phyloP scores from a whole-genome alignment of 2,797 vertebrate genomes.

The Falco novaeseelandiae region DNA sequence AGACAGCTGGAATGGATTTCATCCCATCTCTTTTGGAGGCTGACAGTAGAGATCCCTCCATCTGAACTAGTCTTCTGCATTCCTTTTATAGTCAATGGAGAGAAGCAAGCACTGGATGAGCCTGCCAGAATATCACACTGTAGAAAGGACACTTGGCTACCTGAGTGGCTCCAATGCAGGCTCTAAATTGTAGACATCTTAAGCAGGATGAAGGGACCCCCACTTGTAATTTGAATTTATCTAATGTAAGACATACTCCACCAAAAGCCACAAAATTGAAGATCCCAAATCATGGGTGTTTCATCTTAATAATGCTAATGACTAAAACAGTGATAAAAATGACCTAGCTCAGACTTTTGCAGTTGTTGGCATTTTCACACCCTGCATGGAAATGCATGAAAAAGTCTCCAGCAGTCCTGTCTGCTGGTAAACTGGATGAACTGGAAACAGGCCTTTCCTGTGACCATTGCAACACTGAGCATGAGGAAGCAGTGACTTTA shows the following conservation, averaged over 20 bases:
- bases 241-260: not conserved
- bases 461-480: not conserved
- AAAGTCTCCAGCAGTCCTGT: not conserved
- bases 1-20: not conserved
- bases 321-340: not conserved
- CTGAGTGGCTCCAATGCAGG: not conserved
- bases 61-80: not conserved
- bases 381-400: not conserved
- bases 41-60: not conserved
- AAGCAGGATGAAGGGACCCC: not conserved
- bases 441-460: not conserved
- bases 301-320: not conserved
- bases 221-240: not conserved
- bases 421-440: not conserved
- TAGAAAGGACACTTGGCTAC: not conserved
- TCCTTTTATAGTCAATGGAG: not conserved
- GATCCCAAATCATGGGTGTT: not conserved
- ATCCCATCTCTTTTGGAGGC: not conserved
- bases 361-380: not conserved
- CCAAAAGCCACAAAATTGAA: not conserved
- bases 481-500: not conserved
- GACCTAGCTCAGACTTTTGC: not conserved
- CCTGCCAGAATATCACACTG: not conserved
- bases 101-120: not conserved
- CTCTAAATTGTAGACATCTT: not conserved